phyloP scores from a whole-genome alignment of 2,797 vertebrate genomes.

The Malurus leucopterus region DNA sequence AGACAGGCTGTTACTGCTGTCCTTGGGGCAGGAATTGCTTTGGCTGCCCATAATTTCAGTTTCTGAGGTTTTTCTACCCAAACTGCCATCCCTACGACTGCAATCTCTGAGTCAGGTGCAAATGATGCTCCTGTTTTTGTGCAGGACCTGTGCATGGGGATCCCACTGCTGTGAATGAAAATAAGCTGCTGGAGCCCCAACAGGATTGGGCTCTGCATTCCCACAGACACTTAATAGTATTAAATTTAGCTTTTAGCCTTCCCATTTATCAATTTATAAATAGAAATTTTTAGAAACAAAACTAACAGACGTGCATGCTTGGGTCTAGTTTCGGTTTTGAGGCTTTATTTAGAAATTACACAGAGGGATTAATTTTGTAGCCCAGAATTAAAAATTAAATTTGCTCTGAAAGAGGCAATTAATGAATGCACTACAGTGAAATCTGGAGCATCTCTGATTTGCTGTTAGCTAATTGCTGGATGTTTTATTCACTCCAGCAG shows the following conservation, averaged over 20 bases:
- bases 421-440: slow-evolving; percentile 17
- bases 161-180: background rate
- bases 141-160: background rate
- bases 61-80: background rate
- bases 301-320: background rate
- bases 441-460: slow-evolving; percentile 3
- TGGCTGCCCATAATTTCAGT: background rate
- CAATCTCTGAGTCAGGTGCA: background rate
- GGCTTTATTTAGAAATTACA: slow-evolving; percentile 39
- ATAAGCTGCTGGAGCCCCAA: background rate
- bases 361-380: slow-evolving; percentile 35
- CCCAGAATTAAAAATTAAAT: slow-evolving; percentile 48
- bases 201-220: background rate
- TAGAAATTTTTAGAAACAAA: slow-evolving; percentile 12
- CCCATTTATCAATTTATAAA: slow-evolving; percentile 18
- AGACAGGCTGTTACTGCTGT: background rate
- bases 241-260: background rate
- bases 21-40: background rate
- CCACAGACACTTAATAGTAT: background rate
- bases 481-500: slow-evolving; percentile 41
- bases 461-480: slow-evolving; percentile 31
- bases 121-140: background rate
- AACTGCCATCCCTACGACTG: background rate
- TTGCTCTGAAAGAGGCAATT: slow-evolving; percentile 40
- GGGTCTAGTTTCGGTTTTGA: slow-evolving; percentile 28